phyloP scores from a whole-genome alignment of 2,797 vertebrate species.

The Echiichthys vipera region DNA sequence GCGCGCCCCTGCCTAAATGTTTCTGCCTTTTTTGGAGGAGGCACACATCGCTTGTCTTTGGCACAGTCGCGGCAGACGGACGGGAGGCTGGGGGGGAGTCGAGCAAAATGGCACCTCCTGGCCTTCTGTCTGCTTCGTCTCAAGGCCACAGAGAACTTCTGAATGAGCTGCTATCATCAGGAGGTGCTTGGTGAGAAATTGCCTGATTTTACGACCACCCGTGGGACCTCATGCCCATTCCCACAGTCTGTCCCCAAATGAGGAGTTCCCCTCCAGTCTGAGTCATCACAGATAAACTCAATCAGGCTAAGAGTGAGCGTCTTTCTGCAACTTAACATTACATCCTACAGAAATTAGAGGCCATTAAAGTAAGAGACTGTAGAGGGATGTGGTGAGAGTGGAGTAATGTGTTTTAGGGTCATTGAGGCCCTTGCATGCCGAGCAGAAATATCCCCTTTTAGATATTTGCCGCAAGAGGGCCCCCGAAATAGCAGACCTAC shows the following conservation, averaged over 20 bases:
- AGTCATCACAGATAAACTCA: slow-evolving; percentile 44
- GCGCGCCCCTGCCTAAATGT: slow-evolving; percentile 71
- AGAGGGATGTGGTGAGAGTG: slow-evolving; percentile 26
- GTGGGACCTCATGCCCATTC: slow-evolving; percentile 66
- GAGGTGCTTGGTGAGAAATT: slow-evolving; percentile 44
- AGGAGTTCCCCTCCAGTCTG: slow-evolving; percentile 50
- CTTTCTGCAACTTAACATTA: slow-evolving; percentile 11
- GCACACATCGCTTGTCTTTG: slow-evolving; percentile 58
- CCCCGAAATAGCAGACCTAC: slow-evolving; percentile 72
- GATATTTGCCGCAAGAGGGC: slow-evolving; percentile 62
- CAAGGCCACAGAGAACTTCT: slow-evolving; percentile 47
- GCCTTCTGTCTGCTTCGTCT: slow-evolving; percentile 58
- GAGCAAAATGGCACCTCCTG: slow-evolving; percentile 51
- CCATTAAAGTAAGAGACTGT: slow-evolving; percentile 15
- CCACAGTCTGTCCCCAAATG: slow-evolving; percentile 69
- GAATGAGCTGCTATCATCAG: slow-evolving; percentile 37
- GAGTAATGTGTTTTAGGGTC: slow-evolving; percentile 57
- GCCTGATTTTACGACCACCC: slow-evolving; percentile 45
- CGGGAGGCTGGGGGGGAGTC: slow-evolving; percentile 46
- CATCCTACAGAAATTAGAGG: slow-evolving; percentile 16
- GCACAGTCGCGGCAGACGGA: slow-evolving; percentile 40
- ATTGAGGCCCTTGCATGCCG: slow-evolving; percentile 45
- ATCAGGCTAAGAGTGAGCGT: slow-evolving; percentile 13
- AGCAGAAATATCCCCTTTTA: slow-evolving; percentile 66
- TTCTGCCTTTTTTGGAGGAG: slow-evolving; percentile 88